phyloP scores from a whole-genome alignment of 2,888 invertebrate species.

The Thelaira solivaga region DNA sequence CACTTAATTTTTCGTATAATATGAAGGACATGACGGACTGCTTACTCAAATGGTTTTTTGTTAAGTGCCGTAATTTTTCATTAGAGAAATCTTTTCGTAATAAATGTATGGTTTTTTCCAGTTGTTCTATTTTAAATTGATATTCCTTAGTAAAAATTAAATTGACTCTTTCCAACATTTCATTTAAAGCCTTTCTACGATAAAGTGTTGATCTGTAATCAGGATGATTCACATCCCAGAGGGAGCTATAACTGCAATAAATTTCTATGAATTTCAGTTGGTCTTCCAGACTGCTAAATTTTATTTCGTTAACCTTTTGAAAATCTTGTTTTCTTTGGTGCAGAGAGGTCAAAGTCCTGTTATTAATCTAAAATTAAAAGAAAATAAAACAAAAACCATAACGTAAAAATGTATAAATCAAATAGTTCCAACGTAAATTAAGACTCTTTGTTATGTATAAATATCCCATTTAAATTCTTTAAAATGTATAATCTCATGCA shows the following conservation, averaged over 20 bases:
- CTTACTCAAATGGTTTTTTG: neutral
- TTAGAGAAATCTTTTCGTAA: constrained; percentile 69
- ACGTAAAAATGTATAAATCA: no score
- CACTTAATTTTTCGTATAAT: constrained; percentile 66
- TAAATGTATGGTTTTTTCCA: constrained; percentile 70
- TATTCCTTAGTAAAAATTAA: constrained; percentile 61
- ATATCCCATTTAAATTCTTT: no score
- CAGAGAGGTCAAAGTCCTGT: neutral
- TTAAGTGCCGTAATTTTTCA: constrained; percentile 68
- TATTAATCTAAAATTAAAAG: neutral
- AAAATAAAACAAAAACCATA: neutral
- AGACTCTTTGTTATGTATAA: no score
- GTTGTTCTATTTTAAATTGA: constrained; percentile 63
- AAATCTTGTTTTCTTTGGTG: constrained; percentile 65
- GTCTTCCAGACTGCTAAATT: constrained; percentile 65
- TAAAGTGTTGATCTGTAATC: constrained; percentile 71
- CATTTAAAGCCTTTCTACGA: constrained; percentile 67
- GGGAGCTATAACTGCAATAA: constrained; percentile 68
- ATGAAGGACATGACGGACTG: constrained; percentile 45
- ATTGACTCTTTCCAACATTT: constrained; percentile 70
- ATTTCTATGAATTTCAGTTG: constrained; percentile 71
- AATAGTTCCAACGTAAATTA: no score
- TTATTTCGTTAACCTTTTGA: constrained; percentile 64
- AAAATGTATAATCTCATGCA: no score
- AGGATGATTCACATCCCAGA: constrained; percentile 73